Conservation (phyloP, 2,797 vertebrate species). For the Cirrhinus mrigala region DNA sequence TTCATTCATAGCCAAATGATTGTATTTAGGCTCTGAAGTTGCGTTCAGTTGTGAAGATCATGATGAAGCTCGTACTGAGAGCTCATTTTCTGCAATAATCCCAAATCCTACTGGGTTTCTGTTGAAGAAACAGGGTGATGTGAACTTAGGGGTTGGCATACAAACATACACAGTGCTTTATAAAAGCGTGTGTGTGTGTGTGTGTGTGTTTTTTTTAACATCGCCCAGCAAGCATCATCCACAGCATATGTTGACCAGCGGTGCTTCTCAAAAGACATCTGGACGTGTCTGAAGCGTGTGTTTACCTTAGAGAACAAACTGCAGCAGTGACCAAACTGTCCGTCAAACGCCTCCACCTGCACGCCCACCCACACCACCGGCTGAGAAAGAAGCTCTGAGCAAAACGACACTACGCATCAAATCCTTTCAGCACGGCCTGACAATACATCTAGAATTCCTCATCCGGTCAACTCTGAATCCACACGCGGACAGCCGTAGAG, state of each 20-base stretch:
- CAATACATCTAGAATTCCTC: too few species aligned
- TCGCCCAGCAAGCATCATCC: too few species aligned
- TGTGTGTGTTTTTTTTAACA: too few species aligned
- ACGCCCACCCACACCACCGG: conserved; percentile 21
- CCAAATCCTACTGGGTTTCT: not conserved
- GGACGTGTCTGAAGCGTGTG: conserved; percentile 45
- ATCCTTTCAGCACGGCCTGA: not conserved
- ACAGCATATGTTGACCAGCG: conserved; percentile 26
- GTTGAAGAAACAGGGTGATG: not conserved
- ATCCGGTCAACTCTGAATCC: not conserved
- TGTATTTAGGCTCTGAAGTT: too few species aligned
- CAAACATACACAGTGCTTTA: not conserved
- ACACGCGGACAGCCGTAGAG: not conserved
- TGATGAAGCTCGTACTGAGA: not conserved
- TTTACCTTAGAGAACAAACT: conserved; percentile 62
- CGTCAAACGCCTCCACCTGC: conserved; percentile 31
- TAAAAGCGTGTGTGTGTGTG: not conserved
- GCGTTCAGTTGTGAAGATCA: not conserved
- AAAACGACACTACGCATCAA: not conserved
- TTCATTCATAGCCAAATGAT: not conserved
- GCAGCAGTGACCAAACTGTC: conserved; percentile 58
- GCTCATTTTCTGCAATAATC: not conserved
- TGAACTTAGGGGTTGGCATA: not conserved
- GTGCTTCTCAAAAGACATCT: conserved; percentile 37
- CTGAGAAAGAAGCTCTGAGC: conserved; percentile 13